Conservation (phyloP, 2,113 vertebrate species). For the Brienomyrus longianalis region DNA sequence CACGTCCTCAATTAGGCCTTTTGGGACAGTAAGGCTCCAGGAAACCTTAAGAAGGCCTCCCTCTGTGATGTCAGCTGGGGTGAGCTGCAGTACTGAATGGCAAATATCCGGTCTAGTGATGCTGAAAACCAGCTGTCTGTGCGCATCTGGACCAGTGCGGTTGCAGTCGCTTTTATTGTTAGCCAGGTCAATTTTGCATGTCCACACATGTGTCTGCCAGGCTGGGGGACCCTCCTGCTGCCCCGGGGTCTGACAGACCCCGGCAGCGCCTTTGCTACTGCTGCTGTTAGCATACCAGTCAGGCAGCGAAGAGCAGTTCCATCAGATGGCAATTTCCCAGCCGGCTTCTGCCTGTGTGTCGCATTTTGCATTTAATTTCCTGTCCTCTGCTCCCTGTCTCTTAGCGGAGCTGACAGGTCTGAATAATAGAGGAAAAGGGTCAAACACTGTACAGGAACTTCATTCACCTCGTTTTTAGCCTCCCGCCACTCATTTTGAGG, state of each 20-base stretch:
- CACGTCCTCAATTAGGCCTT: not conserved
- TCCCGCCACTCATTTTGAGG: not conserved
- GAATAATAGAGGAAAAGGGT: not conserved
- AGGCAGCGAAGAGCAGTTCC: slow-evolving; percentile 1
- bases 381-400: not conserved
- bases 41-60: not conserved
- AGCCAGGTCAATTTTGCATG: not conserved
- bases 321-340: not conserved
- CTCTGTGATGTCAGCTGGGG: not conserved
- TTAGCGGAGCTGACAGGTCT: not conserved
- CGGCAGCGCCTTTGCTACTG: not conserved
- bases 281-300: not conserved
- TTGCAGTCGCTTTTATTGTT: not conserved
- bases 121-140: not conserved
- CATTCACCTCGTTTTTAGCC: not conserved
- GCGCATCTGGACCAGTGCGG: not conserved
- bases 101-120: not conserved
- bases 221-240: not conserved
- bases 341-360: not conserved
- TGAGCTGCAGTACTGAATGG: not conserved
- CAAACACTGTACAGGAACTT: not conserved
- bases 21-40: not conserved
- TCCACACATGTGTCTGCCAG: not conserved
- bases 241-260: not conserved
- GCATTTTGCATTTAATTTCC: slow-evolving; percentile 11